A percentile compares a stretch with the other conserved stretches of the same genome.
phyloP scores from a whole-genome alignment of 2,888 invertebrate species.

The Andrena dorsata region DNA sequence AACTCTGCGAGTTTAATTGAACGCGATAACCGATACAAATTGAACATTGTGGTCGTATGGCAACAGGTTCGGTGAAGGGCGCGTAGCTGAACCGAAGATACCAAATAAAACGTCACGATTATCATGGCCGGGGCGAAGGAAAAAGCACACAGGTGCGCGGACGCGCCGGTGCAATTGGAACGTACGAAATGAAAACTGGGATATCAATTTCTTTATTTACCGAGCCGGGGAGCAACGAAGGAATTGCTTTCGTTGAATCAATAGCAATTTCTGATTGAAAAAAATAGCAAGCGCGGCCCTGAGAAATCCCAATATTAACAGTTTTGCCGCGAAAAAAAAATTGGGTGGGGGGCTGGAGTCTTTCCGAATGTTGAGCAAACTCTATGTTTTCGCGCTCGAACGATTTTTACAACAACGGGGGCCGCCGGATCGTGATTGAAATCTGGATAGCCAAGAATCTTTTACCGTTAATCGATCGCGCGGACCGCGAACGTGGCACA shows the following conservation, averaged over 20 bases:
- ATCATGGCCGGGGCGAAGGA: constrained; percentile 14
- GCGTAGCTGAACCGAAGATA: constrained; percentile 44
- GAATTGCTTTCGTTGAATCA: background rate
- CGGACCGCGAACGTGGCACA: constrained; percentile 51
- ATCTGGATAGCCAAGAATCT: constrained; percentile 27
- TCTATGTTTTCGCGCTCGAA: background rate
- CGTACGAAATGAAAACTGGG: constrained; percentile 17
- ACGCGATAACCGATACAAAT: constrained; percentile 66
- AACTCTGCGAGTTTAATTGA: constrained; percentile 67
- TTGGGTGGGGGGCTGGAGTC: background rate
- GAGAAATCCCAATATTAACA: background rate
- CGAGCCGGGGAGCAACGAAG: background rate
- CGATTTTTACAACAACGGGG: background rate
- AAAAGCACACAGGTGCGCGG: background rate
- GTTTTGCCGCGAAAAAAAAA: background rate
- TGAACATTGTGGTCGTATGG: constrained; percentile 66
- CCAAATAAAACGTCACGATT: constrained; percentile 49
- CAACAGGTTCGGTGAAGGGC: constrained; percentile 66
- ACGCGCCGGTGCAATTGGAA: background rate
- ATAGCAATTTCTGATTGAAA: background rate
- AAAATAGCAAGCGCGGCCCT: background rate
- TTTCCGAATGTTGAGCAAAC: background rate
- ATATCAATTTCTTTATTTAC: constrained; percentile 13
- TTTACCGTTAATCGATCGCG: constrained; percentile 57
- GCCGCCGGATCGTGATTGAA: constrained; percentile 2